phyloP scores from a whole-genome alignment of 2,888 invertebrate genomes.

The Eupithecia dodoneata region DNA sequence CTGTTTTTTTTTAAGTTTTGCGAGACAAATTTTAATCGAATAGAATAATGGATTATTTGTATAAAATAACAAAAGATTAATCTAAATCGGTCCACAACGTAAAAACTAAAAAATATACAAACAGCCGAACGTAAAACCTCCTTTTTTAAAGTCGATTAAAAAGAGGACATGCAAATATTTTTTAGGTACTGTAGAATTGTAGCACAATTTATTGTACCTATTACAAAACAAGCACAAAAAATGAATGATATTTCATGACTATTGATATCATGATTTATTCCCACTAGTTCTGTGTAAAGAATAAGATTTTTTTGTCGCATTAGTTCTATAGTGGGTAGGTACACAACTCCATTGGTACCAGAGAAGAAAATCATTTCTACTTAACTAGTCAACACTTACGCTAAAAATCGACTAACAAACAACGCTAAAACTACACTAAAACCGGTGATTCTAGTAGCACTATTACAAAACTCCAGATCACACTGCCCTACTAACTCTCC shows the following conservation, averaged over 20 bases:
- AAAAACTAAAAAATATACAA: too few species aligned
- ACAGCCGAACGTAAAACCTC: too few species aligned
- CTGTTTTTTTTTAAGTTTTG: too few species aligned
- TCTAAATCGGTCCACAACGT: too few species aligned
- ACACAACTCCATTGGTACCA: background rate
- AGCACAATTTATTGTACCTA: background rate
- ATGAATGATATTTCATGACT: background rate
- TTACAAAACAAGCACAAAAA: background rate
- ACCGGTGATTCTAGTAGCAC: slow-evolving; percentile 51
- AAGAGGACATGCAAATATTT: background rate
- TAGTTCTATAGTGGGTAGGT: background rate
- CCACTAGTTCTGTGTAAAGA: background rate
- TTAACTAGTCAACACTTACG: slow-evolving; percentile 23
- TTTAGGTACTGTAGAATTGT: background rate
- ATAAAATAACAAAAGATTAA: too few species aligned
- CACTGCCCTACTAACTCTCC: slow-evolving; percentile 82
- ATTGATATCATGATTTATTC: background rate
- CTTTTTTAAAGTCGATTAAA: too few species aligned
- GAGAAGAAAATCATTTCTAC: background rate
- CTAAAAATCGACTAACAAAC: slow-evolving; percentile 37
- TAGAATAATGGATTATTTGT: too few species aligned
- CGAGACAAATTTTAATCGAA: too few species aligned
- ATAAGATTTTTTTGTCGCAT: background rate
- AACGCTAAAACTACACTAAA: slow-evolving; percentile 47
- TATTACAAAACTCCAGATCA: slow-evolving; percentile 83